These are phyloP conservation scores for Oxyura jamaicensis DNA, from an alignment of 2,113 vertebrate species.

Conservation along the genomic window DNA sequence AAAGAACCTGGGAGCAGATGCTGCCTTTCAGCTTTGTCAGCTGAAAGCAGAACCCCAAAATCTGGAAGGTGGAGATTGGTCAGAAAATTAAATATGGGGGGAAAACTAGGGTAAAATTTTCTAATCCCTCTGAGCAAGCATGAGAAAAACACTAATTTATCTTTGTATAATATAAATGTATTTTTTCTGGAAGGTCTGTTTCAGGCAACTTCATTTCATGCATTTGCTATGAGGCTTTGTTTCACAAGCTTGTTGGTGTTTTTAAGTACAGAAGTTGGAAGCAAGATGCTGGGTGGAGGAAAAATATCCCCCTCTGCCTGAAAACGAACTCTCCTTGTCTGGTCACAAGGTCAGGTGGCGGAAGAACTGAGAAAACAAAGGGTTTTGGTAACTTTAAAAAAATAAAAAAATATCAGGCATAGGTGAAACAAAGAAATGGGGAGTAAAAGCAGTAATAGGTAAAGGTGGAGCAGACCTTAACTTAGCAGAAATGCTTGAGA, in stretches of 20 bases:
- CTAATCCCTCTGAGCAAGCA: background rate
- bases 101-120: background rate
- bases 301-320: background rate
- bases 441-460: background rate
- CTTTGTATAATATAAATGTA: background rate
- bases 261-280: background rate
- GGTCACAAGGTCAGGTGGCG: background rate
- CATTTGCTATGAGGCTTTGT: background rate
- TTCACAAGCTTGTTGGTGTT: background rate
- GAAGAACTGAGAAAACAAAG: background rate
- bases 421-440: background rate
- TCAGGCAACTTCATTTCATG: background rate
- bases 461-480: background rate
- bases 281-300: background rate
- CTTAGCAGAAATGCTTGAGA: background rate
- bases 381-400: background rate
- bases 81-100: background rate
- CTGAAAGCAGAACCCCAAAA: background rate
- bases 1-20: background rate
- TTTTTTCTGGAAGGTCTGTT: background rate
- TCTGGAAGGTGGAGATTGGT: background rate
- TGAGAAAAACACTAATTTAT: background rate
- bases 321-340: background rate
- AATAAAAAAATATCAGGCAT: background rate
- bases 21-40: background rate